These are phyloP conservation scores for Melanotus villosus DNA, from an alignment of 2,888 invertebrate genomes.

Conservation along the genomic window DNA sequence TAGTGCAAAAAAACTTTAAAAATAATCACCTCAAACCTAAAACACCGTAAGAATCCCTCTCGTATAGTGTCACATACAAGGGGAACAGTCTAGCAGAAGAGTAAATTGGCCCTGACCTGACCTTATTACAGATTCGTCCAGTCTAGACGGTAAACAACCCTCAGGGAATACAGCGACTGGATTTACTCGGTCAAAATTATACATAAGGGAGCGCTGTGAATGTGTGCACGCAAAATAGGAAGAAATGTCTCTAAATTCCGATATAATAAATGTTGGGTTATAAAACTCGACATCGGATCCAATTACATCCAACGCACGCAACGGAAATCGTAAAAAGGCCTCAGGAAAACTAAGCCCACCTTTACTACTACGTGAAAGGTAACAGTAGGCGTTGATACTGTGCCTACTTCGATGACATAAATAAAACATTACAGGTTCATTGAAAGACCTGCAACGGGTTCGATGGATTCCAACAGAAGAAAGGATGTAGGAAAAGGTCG, in stretches of 20 bases:
- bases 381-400: conserved; percentile 6
- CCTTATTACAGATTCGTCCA: conserved; percentile 47
- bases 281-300: conserved; percentile 13
- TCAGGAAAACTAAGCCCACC: conserved; percentile 27
- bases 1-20: too few relatives aligned
- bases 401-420: conserved; percentile 9
- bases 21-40: too few relatives aligned
- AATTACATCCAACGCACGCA: conserved; percentile 31
- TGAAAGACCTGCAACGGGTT: conserved; percentile 9
- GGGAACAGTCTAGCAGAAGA: neutral
- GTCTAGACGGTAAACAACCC: conserved; percentile 48
- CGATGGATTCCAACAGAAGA: neutral
- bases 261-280: conserved; percentile 11
- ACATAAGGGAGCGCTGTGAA: conserved; percentile 12
- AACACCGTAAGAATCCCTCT: too few relatives aligned
- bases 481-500: neutral
- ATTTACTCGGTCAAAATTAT: conserved; percentile 25
- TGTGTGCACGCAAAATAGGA: conserved; percentile 19
- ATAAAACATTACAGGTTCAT: conserved; percentile 17
- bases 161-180: conserved; percentile 15
- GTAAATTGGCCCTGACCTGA: conserved; percentile 50
- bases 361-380: conserved; percentile 21
- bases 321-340: conserved; percentile 26
- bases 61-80: neutral
- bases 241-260: conserved; percentile 18